Base-by-base conservation (phyloP, 2,797 vertebrate genomes). In the Carcharodon carcharias region DNA sequence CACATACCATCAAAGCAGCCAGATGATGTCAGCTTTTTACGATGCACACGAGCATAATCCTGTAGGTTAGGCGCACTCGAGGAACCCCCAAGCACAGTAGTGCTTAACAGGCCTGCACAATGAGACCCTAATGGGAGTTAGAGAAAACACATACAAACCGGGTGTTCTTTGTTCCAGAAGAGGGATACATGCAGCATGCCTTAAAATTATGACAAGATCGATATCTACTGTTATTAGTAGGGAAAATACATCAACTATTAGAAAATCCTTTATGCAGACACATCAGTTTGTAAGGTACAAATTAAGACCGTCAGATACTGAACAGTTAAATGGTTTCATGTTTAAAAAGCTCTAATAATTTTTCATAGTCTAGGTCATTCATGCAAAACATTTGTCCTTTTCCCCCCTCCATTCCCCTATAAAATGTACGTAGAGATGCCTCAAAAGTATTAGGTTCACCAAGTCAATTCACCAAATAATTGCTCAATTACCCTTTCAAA, bases 1-100 rank as follows among this genome's bases (percentile, higher is more conserved):
- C 98, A 99, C 98, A 98, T 99, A 99, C 98, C 98, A 98, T 99
- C 98, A 98, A 98, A 98, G 98, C 98, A 99, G 98, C 98, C 98
- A 98, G 98, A 98, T 97, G 98, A 97, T 97, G 98, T 98, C 98
- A 99, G 98, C 98, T 99, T 99, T 99, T 99, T 99, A 98, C 98
- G 98, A 98, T 99, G 98, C 97, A 98, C 98, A 98, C 98, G 98
- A 98, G 98, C 98, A 98, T 99, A 99, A 98, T 99, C 98, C 98
- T 99, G 98, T 97, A 99, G 98, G 98, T 99, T 99, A 98, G 98
- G 98, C 97, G 98, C 98, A 96, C 98, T 99, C 98, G 98, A 99
- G 98, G 98, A 99, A 97, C 98, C 98, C 97, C 98, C 98, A 97
- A 99, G 98, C 98, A 99, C 98, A 97, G 98, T 98, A 98, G 98